A percentile compares a stretch with the other conserved stretches of the same genome.
Conservation (phyloP, 1,140 invertebrate genomes). For the Sminthurinus signatus region DNA sequence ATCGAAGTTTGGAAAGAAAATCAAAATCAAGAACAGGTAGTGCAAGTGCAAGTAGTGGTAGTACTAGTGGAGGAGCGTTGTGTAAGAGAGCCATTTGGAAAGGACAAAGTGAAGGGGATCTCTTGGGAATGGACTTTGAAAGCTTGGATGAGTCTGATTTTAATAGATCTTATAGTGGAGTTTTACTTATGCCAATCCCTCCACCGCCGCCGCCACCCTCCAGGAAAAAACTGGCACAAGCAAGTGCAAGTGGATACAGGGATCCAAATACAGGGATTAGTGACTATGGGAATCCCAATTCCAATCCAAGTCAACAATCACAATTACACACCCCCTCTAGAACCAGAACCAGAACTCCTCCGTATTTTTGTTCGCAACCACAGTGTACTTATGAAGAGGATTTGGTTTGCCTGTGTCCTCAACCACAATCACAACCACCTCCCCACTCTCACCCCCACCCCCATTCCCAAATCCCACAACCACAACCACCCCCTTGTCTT, state of each 20-base stretch:
- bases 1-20: slow-evolving; percentile 28
- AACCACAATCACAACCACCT: too few species aligned
- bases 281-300: too few species aligned
- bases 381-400: slow-evolving; percentile 8
- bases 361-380: too few species aligned
- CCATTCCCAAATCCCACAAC: too few species aligned
- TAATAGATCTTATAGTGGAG: background rate
- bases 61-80: background rate
- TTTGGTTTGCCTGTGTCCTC: slow-evolving; percentile 26
- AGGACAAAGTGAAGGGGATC: slow-evolving; percentile 34
- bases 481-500: slow-evolving; percentile 21
- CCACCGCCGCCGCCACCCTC: slow-evolving; percentile 30
- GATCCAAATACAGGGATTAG: too few species aligned
- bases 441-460: too few species aligned
- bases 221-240: slow-evolving; percentile 11
- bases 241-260: too few species aligned
- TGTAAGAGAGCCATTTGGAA: slow-evolving; percentile 3
- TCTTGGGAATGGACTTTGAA: slow-evolving; percentile 7
- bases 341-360: too few species aligned
- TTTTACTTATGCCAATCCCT: slow-evolving; percentile 7
- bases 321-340: background rate
- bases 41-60: slow-evolving; percentile 6
- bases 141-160: background rate
- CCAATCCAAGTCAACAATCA: background rate
- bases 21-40: too few species aligned